Conservation (phyloP, 23 tunicate genomes). For the Trididemnum nubilum region DNA sequence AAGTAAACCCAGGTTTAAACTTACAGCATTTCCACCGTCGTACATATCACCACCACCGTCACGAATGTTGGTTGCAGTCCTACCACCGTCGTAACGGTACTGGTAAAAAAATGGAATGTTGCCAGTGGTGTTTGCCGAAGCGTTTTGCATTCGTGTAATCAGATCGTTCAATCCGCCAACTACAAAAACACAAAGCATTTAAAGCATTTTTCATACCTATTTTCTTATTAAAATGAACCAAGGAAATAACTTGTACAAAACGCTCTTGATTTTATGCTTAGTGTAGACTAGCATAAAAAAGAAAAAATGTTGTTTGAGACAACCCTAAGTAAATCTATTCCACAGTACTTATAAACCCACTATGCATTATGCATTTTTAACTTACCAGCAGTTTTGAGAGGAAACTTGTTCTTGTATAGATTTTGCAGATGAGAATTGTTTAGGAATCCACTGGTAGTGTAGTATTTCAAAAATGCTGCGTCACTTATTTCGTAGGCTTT, state of each 20-base stretch:
- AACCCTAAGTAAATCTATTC: too few species aligned
- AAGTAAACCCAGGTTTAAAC: too few species aligned
- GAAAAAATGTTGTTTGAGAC: too few species aligned
- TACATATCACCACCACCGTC: conserved; percentile 60
- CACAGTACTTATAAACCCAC: too few species aligned
- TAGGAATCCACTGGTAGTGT: conserved; percentile 50
- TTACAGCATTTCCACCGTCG: conserved; percentile 45
- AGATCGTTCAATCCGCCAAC: conserved; percentile 10
- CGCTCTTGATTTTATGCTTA: too few species aligned
- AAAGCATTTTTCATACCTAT: too few species aligned
- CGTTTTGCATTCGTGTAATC: background rate
- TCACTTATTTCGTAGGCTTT: background rate
- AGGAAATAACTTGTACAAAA: too few species aligned
- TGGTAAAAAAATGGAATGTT: conserved; percentile 11
- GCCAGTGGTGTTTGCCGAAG: background rate
- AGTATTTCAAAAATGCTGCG: conserved; percentile 44
- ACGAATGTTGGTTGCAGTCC: conserved; percentile 5
- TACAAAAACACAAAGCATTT: background rate
- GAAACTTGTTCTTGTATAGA: conserved; percentile 31
- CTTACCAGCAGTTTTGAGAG: conserved; percentile 36
- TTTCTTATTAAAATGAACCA: too few species aligned
- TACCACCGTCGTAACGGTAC: conserved; percentile 40
- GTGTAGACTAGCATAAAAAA: too few species aligned
- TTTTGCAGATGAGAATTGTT: conserved; percentile 28
- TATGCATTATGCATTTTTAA: too few species aligned